A percentile compares a stretch with the other conserved stretches of the same genome.
phyloP scores from a whole-genome alignment of 2,113 vertebrate genomes.

The Anarrhichthys ocellatus region DNA sequence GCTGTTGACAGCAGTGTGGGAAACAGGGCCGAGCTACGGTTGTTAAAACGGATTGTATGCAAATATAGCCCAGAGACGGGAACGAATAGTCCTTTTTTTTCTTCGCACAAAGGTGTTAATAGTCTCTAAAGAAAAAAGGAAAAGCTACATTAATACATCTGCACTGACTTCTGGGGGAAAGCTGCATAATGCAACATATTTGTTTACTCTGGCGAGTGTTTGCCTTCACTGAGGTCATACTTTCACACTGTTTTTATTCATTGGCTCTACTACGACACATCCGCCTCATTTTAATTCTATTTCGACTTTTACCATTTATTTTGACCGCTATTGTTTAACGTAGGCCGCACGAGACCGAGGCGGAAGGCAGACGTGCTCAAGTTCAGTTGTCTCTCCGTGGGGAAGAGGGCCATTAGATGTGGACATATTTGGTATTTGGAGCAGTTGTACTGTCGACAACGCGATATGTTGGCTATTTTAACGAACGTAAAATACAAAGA shows the following conservation, averaged over 20 bases:
- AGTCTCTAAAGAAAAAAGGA: neutral
- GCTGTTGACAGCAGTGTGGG: neutral
- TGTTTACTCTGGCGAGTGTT: neutral
- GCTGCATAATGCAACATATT: neutral
- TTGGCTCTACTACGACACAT: neutral
- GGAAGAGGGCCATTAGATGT: neutral
- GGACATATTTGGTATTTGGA: neutral
- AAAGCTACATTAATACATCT: neutral
- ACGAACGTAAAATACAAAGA: neutral
- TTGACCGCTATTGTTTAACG: conserved; percentile 32
- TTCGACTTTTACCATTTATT: neutral
- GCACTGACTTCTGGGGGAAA: neutral
- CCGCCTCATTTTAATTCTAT: neutral
- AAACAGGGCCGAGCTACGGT: conserved; percentile 14
- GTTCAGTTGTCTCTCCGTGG: neutral
- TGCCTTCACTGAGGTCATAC: neutral
- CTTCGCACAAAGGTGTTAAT: neutral
- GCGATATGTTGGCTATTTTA: neutral
- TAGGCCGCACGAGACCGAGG: conserved; percentile 29
- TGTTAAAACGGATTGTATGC: conserved; percentile 7
- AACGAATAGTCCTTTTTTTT: neutral
- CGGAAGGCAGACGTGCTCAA: neutral
- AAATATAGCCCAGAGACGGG: neutral
- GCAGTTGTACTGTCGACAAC: neutral
- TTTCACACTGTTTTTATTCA: neutral